A percentile compares a stretch with the other conserved stretches of the same genome.
These are phyloP conservation scores for Sinohyriopsis cumingii DNA, from an alignment of 2,888 invertebrate species.

Conservation along the genomic window DNA sequence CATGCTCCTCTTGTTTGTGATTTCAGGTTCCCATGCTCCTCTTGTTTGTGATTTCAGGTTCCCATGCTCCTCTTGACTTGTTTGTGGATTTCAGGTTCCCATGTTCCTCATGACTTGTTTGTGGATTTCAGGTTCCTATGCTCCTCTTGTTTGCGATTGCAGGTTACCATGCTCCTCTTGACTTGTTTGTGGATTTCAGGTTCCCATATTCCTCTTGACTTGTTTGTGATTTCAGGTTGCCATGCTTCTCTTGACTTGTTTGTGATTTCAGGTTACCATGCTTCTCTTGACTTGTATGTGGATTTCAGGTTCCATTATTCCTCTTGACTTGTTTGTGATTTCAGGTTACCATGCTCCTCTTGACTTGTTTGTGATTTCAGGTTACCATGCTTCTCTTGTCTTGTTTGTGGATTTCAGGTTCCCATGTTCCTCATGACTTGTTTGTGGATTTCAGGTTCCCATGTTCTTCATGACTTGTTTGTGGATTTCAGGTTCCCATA, in stretches of 20 bases:
- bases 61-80: too few relatives aligned
- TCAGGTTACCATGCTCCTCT: too few relatives aligned
- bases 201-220: constrained; percentile 85
- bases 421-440: neutral
- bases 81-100: too few relatives aligned
- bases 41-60: too few relatives aligned
- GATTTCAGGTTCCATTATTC: constrained; percentile 49
- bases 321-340: too few relatives aligned
- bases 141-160: neutral
- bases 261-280: constrained; percentile 86
- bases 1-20: too few relatives aligned
- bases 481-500: too few relatives aligned
- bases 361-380: too few relatives aligned
- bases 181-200: constrained; percentile 24
- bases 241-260: constrained; percentile 92
- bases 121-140: constrained; percentile 22
- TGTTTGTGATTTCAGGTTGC: constrained; percentile 81
- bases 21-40: too few relatives aligned
- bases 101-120: neutral
- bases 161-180: constrained; percentile 85
- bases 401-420: constrained; percentile 24
- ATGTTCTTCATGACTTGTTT: too few relatives aligned
- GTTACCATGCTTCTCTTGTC: too few relatives aligned
- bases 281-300: constrained; percentile 89
- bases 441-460: too few relatives aligned